Base-by-base conservation (phyloP, 2,888 invertebrate species). In the Campoplex capitator region DNA sequence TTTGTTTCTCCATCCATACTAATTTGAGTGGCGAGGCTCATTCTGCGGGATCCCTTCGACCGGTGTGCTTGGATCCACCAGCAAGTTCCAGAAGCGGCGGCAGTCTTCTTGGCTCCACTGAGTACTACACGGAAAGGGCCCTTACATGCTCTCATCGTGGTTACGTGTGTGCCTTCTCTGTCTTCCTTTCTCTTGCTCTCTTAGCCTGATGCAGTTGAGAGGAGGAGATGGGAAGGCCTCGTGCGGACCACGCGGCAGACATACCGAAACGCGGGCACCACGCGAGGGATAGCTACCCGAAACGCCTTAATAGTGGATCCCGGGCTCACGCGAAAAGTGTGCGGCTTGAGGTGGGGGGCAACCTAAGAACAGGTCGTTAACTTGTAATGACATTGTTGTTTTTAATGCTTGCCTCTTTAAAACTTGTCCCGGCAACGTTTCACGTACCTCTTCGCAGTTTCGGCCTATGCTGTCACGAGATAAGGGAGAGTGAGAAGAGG, bases 391-490 rank as follows among this genome's bases (percentile, higher is more conserved):
- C 93, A 93, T 93, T 93, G 93, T 93, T 93, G 92, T 92, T 93
- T 92, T 93, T 92, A 92, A 92, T 92, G 92, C 91, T 92, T 86
- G 91, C 91, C 92, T 92, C 92, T 93, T 92, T 93, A 92, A 93
- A 92, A 95, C 95, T 96, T 95, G 93, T 95, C 93, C 92, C 93
- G 95, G 93, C 58, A 35, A 71, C n/a, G 7, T 62, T 62, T 13
- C 28, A 58, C 62, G 62, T 32, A 62, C 62, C 62, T 13, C 32
- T 16, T 32, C 62, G 23, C 23, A 62, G 16, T 62, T 62, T 62
- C 62, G 32, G 16, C 32, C 62, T 16, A 28, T 32, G 9, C 62
- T 28, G 32, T 32, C 62, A 62, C 62, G 62, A 62, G 28, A 62
- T 32, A 62, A 32, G 32, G 28, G 58, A 32, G 58, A 58, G 58